A percentile compares a stretch with the other conserved stretches of the same genome.
phyloP scores from a whole-genome alignment of 2,113 vertebrate genomes.

The Okapia johnstoni region DNA sequence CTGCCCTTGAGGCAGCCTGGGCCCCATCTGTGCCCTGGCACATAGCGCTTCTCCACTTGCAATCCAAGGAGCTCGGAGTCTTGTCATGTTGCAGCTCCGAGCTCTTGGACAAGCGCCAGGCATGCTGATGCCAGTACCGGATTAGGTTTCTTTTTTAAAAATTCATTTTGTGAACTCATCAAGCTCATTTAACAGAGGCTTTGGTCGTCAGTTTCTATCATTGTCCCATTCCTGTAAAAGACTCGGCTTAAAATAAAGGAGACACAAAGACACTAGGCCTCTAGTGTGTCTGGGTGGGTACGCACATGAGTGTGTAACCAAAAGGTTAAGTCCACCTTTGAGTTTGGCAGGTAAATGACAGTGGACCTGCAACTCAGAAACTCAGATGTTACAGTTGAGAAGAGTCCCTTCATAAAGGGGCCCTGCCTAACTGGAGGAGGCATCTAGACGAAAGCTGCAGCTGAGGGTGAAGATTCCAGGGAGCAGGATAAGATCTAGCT shows the following conservation, averaged over 20 bases:
- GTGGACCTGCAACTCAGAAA: neutral
- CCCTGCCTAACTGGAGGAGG: neutral
- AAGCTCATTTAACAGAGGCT: constrained; percentile 58
- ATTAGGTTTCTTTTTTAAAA: constrained; percentile 70
- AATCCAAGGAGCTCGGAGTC: constrained; percentile 50
- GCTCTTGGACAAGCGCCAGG: constrained; percentile 61
- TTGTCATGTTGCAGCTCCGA: constrained; percentile 47
- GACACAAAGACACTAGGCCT: neutral
- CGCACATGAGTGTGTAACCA: neutral
- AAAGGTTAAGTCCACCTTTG: neutral
- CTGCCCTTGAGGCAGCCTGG: constrained; percentile 53
- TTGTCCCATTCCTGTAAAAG: neutral
- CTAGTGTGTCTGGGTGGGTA: neutral
- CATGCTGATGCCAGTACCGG: constrained; percentile 60
- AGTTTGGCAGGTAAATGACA: neutral
- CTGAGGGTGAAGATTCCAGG: neutral
- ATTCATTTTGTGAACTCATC: constrained; percentile 73
- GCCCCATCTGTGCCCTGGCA: constrained; percentile 61
- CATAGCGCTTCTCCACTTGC: constrained; percentile 27
- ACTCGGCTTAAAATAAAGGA: neutral
- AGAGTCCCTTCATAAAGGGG: neutral
- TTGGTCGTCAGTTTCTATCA: constrained; percentile 50
- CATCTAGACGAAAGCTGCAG: neutral
- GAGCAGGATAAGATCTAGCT: neutral
- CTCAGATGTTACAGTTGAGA: neutral